A percentile compares a stretch with the other conserved stretches of the same genome.
Evolutionary conservation across 1,140 invertebrate species (phyloP).

Genomic region (Procambarus virginalis): DNA sequence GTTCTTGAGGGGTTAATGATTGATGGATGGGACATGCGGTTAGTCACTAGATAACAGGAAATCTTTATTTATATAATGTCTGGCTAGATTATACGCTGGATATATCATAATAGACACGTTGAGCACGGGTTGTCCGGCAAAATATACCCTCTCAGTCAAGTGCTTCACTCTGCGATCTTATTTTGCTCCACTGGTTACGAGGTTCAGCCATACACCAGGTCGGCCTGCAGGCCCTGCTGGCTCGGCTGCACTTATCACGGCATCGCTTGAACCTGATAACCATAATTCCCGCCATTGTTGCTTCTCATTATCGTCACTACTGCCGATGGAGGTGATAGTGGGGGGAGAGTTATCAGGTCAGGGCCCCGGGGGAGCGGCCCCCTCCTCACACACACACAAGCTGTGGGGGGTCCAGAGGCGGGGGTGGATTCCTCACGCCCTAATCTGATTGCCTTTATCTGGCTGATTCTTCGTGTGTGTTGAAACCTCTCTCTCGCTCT

Average conservation of each 20-base stretch:
- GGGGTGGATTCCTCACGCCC: no score
- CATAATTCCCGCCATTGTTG: background rate
- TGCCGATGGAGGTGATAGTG: slow-evolving; percentile 18
- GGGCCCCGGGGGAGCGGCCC: no score
- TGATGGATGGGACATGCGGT: slow-evolving; percentile 61
- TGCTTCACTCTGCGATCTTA: slow-evolving; percentile 36
- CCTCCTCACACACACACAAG: no score
- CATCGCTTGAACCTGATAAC: slow-evolving; percentile 9
- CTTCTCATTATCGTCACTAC: slow-evolving; percentile 32
- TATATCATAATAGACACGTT: slow-evolving; percentile 59
- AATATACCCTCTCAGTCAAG: slow-evolving; percentile 30
- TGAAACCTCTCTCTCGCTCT: no score
- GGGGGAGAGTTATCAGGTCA: no score
- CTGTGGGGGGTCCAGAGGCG: no score
- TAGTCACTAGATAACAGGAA: slow-evolving; percentile 57
- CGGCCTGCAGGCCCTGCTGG: background rate
- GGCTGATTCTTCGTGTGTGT: no score
- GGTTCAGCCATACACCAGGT: background rate
- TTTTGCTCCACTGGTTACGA: slow-evolving; percentile 17
- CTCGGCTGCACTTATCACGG: background rate
- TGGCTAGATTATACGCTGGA: slow-evolving; percentile 49
- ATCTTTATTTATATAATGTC: slow-evolving; percentile 61
- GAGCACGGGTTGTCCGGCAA: slow-evolving; percentile 41
- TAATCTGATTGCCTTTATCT: no score
- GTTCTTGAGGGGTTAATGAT: slow-evolving; percentile 19